Percentiles rank a stretch among this genome's conserved stretches.
These are phyloP conservation scores for Drosophila fuyamai DNA, from an alignment of 1,140 invertebrate species.

Conservation along the genomic window DNA sequence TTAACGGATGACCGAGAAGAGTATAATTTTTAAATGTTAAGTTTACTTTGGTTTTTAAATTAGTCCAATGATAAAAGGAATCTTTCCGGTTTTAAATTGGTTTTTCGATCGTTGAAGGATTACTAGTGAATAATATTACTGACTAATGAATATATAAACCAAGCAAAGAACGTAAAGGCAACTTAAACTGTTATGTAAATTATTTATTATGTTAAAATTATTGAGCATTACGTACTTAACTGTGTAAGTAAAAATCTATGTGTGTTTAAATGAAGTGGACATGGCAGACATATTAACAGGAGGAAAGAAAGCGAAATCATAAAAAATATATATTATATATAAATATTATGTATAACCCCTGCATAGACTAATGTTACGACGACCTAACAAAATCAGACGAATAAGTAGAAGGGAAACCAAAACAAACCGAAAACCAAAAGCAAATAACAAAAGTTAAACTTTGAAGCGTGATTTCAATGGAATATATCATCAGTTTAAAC, in stretches of 20 bases:
- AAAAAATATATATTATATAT: constrained; percentile 73
- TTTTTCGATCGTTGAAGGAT: constrained; percentile 56
- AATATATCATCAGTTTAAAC: constrained; percentile 82
- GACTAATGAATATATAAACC: constrained; percentile 40
- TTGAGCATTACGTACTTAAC: constrained; percentile 66
- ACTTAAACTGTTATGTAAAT: constrained; percentile 79
- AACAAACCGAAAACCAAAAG: constrained; percentile 62
- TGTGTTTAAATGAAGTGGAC: constrained; percentile 44
- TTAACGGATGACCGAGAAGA: constrained; percentile 25
- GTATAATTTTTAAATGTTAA: constrained; percentile 68
- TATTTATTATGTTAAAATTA: constrained; percentile 77
- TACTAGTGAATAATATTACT: constrained; percentile 64
- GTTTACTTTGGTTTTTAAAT: constrained; percentile 54
- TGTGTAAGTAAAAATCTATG: constrained; percentile 70
- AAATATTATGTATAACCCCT: constrained; percentile 73
- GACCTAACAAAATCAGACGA: constrained; percentile 44
- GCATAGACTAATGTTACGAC: constrained; percentile 74
- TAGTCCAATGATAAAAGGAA: constrained; percentile 29
- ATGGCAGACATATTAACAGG: constrained; percentile 56
- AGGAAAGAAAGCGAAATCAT: constrained; percentile 24
- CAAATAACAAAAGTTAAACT: constrained; percentile 84
- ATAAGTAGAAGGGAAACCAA: constrained; percentile 59
- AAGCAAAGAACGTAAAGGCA: constrained; percentile 35
- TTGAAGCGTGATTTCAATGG: constrained; percentile 82
- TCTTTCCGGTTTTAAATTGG: constrained; percentile 37